Evolutionary conservation across 2,113 vertebrate genomes (phyloP).

Genomic region (Callaeas wilsoni): DNA sequence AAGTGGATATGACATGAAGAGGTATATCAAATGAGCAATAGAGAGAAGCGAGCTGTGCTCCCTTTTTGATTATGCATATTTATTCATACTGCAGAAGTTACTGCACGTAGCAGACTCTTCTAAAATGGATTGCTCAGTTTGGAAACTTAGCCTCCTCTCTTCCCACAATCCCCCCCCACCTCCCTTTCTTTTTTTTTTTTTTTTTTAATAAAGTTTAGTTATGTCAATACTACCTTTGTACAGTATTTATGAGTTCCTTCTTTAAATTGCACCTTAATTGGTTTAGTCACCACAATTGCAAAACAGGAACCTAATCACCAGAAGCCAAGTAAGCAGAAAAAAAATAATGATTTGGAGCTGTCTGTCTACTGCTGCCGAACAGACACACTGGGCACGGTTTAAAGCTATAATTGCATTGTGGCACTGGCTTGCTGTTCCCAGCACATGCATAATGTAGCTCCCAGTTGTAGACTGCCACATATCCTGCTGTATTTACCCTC

Average conservation of each 20-base stretch:
- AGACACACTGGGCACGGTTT: slow-evolving; percentile 21
- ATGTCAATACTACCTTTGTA: slow-evolving; percentile 62
- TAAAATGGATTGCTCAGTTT: slow-evolving; percentile 63
- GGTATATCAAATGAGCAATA: slow-evolving; percentile 67
- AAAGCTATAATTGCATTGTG: slow-evolving; percentile 64
- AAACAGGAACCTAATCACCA: slow-evolving; percentile 65
- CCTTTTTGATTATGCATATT: slow-evolving; percentile 72
- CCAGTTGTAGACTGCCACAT: slow-evolving; percentile 55
- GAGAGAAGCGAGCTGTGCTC: slow-evolving; percentile 56
- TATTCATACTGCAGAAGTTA: slow-evolving; percentile 66
- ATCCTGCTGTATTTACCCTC: slow-evolving; percentile 56
- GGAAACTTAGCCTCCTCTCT: slow-evolving; percentile 19
- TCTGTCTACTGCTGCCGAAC: slow-evolving; percentile 32
- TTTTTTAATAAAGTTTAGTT: slow-evolving; percentile 51
- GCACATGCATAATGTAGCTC: slow-evolving; percentile 61
- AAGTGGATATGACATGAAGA: slow-evolving; percentile 68
- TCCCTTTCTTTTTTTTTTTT: neutral
- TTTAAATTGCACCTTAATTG: slow-evolving; percentile 73
- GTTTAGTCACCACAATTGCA: slow-evolving; percentile 64
- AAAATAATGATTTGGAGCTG: slow-evolving; percentile 55
- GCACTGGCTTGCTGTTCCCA: slow-evolving; percentile 53
- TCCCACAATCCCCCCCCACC: too few species aligned
- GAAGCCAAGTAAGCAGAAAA: slow-evolving; percentile 60
- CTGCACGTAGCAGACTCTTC: slow-evolving; percentile 35
- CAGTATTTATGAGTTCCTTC: slow-evolving; percentile 70